phyloP scores from a whole-genome alignment of 2,797 vertebrate species.

The Acrossocheilus wenchowensis region DNA sequence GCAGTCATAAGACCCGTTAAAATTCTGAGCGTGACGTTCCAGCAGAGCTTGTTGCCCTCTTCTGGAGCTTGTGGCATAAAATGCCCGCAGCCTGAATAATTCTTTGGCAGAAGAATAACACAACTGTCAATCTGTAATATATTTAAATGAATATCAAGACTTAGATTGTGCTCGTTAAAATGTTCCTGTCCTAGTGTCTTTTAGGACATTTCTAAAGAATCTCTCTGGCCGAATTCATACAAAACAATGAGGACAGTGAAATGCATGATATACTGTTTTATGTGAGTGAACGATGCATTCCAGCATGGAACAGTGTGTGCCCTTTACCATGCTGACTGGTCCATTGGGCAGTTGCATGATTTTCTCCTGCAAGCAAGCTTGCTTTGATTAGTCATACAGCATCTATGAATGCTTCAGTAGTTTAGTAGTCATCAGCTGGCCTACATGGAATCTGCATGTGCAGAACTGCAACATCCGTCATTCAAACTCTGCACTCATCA shows the following conservation, averaged over 20 bases:
- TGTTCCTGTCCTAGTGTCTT: not conserved
- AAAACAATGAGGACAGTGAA: not conserved
- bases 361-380: conserved; percentile 26
- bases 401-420: conserved; percentile 12
- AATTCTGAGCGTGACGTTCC: conserved; percentile 13
- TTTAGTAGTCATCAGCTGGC: conserved; percentile 12
- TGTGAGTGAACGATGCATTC: not conserved
- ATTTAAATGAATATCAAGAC: not conserved
- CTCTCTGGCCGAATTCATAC: not conserved
- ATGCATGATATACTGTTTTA: not conserved
- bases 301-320: conserved; percentile 4
- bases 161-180: not conserved
- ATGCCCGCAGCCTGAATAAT: not conserved
- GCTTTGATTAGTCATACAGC: conserved; percentile 39
- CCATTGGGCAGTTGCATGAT: not conserved
- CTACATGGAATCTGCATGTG: not conserved
- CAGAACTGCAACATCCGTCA: not conserved
- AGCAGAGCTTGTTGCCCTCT: conserved; percentile 2
- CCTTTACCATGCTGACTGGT: conserved; percentile 20
- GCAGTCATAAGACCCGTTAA: conserved; percentile 49
- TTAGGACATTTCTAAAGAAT: not conserved
- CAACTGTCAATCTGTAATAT: not conserved
- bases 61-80: not conserved
- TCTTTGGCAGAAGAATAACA: not conserved
- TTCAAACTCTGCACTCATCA: not conserved